Percentiles rank a stretch among this genome's conserved stretches.
Conservation (phyloP, 1,140 invertebrate genomes). For the Eupristina koningsbergeri region DNA sequence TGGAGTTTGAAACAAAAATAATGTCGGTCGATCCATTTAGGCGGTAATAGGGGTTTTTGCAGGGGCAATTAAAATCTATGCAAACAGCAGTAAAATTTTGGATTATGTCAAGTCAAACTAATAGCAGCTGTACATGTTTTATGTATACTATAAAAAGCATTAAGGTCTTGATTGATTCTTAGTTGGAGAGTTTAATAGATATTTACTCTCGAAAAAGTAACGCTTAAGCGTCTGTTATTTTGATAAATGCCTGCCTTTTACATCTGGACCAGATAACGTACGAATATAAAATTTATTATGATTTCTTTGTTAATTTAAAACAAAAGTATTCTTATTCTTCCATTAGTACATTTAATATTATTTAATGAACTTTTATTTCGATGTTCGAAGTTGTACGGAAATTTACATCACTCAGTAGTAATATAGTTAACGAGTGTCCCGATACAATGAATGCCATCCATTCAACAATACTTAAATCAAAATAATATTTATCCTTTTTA, state of each 20-base stretch:
- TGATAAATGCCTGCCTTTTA: conserved; percentile 15
- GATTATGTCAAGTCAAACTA: not conserved
- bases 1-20: not conserved
- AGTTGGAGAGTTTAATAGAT: conserved; percentile 15
- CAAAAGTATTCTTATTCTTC: not conserved
- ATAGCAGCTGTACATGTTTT: conserved; percentile 11
- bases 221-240: not conserved
- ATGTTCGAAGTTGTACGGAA: no score
- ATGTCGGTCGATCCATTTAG: not conserved
- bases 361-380: no score
- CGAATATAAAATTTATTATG: not conserved
- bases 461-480: no score
- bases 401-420: no score
- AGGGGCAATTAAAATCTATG: not conserved
- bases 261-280: not conserved
- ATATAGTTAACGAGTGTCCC: no score
- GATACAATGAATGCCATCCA: no score
- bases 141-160: conserved; percentile 14
- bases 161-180: conserved; percentile 21
- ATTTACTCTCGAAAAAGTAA: conserved; percentile 9
- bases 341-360: no score
- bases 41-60: conserved; percentile 1
- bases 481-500: no score
- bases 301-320: conserved; percentile 14
- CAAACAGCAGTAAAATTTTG: conserved; percentile 7